These are phyloP conservation scores for Propithecus deckenii DNA, from an alignment of 2,797 vertebrate genomes.

Conservation along the genomic window DNA sequence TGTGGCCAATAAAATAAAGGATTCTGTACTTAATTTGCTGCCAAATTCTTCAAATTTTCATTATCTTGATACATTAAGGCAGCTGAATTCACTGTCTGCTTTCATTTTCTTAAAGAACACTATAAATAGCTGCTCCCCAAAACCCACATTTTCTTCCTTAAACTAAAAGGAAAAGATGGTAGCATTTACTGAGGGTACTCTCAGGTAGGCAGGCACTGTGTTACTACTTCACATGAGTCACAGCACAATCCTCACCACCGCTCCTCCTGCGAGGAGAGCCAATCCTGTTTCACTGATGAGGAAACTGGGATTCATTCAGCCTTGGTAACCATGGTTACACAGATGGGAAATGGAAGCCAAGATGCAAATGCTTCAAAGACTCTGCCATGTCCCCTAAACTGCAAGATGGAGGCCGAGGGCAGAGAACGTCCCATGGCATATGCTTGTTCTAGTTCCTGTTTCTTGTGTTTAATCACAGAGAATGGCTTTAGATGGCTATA, in stretches of 20 bases:
- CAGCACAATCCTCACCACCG: too few species aligned
- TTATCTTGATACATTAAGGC: slow-evolving; percentile 47
- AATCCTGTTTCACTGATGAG: neutral
- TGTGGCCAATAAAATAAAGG: slow-evolving; percentile 59
- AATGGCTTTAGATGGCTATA: fast-evolving
- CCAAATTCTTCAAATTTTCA: slow-evolving; percentile 71
- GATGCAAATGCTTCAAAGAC: neutral
- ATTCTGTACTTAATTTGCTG: slow-evolving; percentile 49
- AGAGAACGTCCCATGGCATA: too few species aligned
- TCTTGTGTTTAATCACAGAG: neutral
- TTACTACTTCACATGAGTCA: fast-evolving
- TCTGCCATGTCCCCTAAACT: neutral
- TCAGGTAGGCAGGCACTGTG: neutral
- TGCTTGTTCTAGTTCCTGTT: neutral
- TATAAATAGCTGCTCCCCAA: neutral
- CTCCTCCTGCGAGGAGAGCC: neutral
- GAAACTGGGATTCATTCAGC: neutral
- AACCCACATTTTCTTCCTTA: neutral
- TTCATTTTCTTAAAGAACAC: slow-evolving; percentile 40
- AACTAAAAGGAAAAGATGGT: neutral
- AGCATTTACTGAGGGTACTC: neutral
- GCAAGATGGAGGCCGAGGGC: neutral
- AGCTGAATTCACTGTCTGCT: slow-evolving; percentile 34
- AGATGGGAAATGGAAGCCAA: neutral
- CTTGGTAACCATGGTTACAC: neutral